A percentile compares a stretch with the other conserved stretches of the same genome.
phyloP scores from a whole-genome alignment of 1,140 invertebrate species.

The Archivesica marissinica region DNA sequence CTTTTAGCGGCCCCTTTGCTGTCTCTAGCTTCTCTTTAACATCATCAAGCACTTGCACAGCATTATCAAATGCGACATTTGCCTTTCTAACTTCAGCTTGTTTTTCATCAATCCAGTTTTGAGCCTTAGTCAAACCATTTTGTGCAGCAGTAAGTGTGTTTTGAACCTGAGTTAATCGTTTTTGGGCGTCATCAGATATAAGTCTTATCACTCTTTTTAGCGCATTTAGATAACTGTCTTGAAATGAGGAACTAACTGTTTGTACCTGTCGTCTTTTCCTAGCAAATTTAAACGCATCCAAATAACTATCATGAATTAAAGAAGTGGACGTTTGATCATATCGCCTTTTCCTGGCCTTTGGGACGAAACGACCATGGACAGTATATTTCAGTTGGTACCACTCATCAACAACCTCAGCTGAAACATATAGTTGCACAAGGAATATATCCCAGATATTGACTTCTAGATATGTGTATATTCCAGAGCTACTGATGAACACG shows the following conservation, averaged over 20 bases:
- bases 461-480: constrained; percentile 48
- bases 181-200: constrained; percentile 8
- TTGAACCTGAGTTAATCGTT: constrained; percentile 1
- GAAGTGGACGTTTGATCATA: too few species aligned
- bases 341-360: neutral
- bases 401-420: neutral
- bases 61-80: constrained; percentile 52
- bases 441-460: constrained; percentile 48
- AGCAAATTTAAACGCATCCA: too few species aligned
- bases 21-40: constrained; percentile 56
- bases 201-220: neutral
- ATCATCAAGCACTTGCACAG: constrained; percentile 19
- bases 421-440: constrained; percentile 27
- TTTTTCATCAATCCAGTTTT: constrained; percentile 41
- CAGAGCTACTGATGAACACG: neutral
- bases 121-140: constrained; percentile 13
- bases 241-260: constrained; percentile 24
- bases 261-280: too few species aligned
- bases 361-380: constrained; percentile 21
- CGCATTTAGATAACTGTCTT: constrained; percentile 43
- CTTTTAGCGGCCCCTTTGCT: constrained; percentile 48
- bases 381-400: constrained; percentile 31
- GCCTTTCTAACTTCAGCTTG: constrained; percentile 31
- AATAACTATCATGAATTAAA: too few species aligned
- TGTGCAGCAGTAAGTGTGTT: constrained; percentile 12